Evolutionary conservation across 2,113 vertebrate genomes (phyloP).

Genomic region (Lophius piscatorius): DNA sequence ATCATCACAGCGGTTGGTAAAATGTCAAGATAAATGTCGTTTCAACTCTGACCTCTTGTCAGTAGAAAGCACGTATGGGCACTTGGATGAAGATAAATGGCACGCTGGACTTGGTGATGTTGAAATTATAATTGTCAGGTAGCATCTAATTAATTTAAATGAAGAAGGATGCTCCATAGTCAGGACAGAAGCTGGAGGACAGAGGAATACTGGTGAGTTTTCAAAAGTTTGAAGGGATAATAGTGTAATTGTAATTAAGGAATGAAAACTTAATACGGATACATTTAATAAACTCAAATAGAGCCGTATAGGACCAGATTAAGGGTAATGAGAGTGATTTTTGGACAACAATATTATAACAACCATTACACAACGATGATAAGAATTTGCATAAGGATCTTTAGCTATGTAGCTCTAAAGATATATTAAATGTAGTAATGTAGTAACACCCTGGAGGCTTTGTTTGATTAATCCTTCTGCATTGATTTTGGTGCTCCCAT

Average conservation of each 20-base stretch:
- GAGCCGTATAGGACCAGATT: constrained; percentile 19
- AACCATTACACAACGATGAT: constrained; percentile 25
- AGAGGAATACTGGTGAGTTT: too few relatives aligned
- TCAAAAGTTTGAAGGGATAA: too few relatives aligned
- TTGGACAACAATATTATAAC: constrained; percentile 14
- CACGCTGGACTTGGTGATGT: not conserved
- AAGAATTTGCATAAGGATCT: constrained; percentile 15
- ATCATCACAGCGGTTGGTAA: constrained; percentile 30
- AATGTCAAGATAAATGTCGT: constrained; percentile 37
- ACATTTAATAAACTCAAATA: constrained; percentile 24
- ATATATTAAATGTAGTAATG: constrained; percentile 46
- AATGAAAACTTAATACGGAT: too few relatives aligned
- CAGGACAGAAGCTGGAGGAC: not conserved
- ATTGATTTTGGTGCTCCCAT: constrained; percentile 33
- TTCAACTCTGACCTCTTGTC: constrained; percentile 57
- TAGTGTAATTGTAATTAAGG: too few relatives aligned
- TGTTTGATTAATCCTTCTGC: constrained; percentile 37
- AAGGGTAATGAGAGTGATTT: constrained; percentile 9
- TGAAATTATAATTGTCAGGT: constrained; percentile 1
- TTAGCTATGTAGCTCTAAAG: constrained; percentile 21
- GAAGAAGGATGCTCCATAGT: not conserved
- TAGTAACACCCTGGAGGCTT: constrained; percentile 39
- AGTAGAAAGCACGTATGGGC: not conserved
- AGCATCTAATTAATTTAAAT: not conserved
- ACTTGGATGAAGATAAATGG: constrained; percentile 53